Conservation (phyloP, 2,113 vertebrate genomes). For the Sitta europaea region DNA sequence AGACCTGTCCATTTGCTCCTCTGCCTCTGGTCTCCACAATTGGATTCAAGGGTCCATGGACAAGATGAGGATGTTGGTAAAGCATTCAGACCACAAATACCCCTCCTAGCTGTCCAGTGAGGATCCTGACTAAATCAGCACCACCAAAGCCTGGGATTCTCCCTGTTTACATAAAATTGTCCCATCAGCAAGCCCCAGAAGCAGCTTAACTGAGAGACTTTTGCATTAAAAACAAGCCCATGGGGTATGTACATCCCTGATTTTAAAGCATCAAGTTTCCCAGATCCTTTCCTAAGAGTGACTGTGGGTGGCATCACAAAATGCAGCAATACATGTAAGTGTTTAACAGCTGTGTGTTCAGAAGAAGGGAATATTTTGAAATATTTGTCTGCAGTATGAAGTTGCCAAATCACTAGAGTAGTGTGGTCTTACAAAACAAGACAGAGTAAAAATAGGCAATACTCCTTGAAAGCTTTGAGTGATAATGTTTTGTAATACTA, state of each 20-base stretch:
- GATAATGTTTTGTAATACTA: neutral
- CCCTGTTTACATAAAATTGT: neutral
- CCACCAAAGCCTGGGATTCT: neutral
- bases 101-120: rapidly evolving
- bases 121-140: neutral
- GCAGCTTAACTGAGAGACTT: neutral
- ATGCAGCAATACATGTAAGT: neutral
- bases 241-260: neutral
- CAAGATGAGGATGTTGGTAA: neutral
- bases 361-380: neutral
- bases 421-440: neutral
- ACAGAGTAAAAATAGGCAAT: slow-evolving; percentile 12
- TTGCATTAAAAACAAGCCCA: neutral
- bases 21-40: neutral
- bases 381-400: neutral
- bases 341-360: neutral
- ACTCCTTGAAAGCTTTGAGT: neutral
- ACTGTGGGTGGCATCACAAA: neutral
- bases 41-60: rapidly evolving
- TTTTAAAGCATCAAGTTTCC: neutral
- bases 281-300: neutral
- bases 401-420: neutral
- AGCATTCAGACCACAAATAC: neutral
- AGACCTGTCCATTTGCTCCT: neutral
- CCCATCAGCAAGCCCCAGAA: neutral